Conservation (phyloP, 2,888 invertebrate species). For the Eubasilissa splendida region DNA sequence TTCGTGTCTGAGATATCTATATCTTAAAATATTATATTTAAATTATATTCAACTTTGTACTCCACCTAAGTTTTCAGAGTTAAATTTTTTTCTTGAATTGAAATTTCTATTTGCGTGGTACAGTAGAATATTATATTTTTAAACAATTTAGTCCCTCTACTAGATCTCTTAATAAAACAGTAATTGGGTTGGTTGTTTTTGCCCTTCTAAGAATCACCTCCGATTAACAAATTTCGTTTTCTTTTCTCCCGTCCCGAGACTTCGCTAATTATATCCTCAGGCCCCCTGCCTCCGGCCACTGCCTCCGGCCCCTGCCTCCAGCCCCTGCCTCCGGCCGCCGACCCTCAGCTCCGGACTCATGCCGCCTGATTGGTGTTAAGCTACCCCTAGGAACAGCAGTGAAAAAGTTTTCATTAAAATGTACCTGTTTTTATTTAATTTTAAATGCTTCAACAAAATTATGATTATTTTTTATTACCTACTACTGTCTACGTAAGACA, state of each 20-base stretch:
- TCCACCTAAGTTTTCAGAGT: no score
- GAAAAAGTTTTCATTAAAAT: not conserved
- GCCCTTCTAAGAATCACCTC: conserved; percentile 19
- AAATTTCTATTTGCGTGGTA: no score
- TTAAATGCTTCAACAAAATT: no score
- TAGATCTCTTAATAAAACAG: conserved; percentile 2
- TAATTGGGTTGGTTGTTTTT: conserved; percentile 20
- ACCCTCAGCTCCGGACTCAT: not conserved
- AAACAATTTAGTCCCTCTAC: not conserved
- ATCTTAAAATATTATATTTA: no score
- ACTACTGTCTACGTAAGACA: no score
- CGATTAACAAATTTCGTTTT: conserved; percentile 20
- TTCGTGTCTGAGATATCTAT: no score
- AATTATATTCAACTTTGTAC: no score
- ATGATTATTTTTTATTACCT: no score
- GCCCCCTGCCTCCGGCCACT: not conserved
- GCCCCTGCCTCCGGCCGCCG: not conserved
- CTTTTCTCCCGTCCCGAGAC: conserved; percentile 13
- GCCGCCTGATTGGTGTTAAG: conserved; percentile 23
- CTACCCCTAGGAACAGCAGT: not conserved
- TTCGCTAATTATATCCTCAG: conserved; percentile 9
- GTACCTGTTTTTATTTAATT: no score
- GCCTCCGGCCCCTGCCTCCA: not conserved
- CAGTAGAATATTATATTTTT: not conserved
- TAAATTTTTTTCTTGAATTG: no score